phyloP scores from a whole-genome alignment of 2,113 vertebrate species.

The Balaeniceps rex region DNA sequence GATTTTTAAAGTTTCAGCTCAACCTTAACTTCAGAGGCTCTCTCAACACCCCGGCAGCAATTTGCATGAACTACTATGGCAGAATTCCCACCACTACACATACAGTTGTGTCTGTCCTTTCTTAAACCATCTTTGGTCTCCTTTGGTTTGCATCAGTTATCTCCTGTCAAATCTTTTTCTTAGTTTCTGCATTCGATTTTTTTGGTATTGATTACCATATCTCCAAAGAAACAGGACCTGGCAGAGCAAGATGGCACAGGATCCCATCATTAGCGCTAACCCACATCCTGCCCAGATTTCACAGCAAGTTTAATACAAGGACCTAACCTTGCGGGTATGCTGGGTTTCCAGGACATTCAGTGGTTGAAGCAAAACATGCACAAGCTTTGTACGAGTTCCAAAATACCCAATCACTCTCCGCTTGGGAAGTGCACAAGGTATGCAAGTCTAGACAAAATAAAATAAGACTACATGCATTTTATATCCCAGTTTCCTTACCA shows the following conservation, averaged over 20 bases:
- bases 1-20: background rate
- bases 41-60: background rate
- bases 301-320: background rate
- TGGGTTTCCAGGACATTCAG: background rate
- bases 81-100: background rate
- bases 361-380: background rate
- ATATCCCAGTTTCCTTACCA: background rate
- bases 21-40: background rate
- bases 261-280: background rate
- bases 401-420: background rate
- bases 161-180: background rate
- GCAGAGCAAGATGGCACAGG: background rate
- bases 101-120: background rate
- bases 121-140: background rate
- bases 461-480: background rate
- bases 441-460: slow-evolving; percentile 16
- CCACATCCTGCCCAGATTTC: background rate
- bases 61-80: background rate
- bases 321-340: background rate
- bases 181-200: background rate
- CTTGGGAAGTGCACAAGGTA: background rate
- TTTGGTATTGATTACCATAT: background rate
- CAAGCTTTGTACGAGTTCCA: background rate
- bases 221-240: background rate
- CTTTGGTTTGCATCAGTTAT: background rate